Percentiles rank a stretch among this genome's conserved stretches.
Evolutionary conservation across 2,113 vertebrate species (phyloP).

Genomic region (Prionailurus bengalensis): DNA sequence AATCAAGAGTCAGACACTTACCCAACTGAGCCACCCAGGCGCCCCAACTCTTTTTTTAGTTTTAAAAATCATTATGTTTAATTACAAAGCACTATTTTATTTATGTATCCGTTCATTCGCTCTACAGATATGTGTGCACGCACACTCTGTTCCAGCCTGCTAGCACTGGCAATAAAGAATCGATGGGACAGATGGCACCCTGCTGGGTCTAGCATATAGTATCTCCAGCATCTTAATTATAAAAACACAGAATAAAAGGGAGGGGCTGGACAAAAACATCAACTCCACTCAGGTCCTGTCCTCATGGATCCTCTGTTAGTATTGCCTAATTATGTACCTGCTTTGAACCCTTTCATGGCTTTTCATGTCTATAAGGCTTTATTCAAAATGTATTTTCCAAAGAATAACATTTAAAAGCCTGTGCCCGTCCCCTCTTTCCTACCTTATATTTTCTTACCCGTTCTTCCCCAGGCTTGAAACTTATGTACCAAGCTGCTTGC

Average conservation of each 20-base stretch:
- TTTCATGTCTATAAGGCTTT: not conserved
- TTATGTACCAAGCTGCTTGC: not conserved
- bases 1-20: too few relatives aligned
- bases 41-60: not conserved
- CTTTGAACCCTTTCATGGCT: not conserved
- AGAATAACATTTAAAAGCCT: not conserved
- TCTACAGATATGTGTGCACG: not conserved
- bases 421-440: not conserved
- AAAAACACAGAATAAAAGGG: not conserved
- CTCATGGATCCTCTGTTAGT: not conserved
- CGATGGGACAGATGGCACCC: fast-evolving
- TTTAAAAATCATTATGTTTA: not conserved
- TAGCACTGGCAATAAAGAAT: not conserved
- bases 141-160: not conserved
- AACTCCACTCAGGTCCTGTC: not conserved
- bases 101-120: not conserved
- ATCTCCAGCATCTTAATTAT: not conserved
- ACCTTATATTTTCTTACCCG: not conserved
- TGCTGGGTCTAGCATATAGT: not conserved
- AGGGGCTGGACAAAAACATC: fast-evolving
- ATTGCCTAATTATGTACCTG: not conserved
- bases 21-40: too few relatives aligned
- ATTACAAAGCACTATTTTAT: not conserved
- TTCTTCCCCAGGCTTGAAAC: not conserved
- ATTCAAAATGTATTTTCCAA: not conserved